Conservation (phyloP, 2,888 invertebrate genomes). For the Eugnorisma glareosa region DNA sequence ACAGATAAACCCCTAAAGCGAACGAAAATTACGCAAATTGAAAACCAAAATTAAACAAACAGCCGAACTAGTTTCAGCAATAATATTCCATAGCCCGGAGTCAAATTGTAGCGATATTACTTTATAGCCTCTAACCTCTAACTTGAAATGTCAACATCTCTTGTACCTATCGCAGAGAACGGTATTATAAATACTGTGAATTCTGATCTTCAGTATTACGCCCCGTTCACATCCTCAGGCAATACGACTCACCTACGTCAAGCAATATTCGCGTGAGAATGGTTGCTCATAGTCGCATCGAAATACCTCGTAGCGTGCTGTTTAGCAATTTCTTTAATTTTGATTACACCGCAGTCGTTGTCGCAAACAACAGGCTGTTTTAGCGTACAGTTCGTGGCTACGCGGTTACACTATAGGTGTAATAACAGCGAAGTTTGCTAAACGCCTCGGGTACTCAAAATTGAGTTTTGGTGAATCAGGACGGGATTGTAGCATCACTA, state of each 20-base stretch:
- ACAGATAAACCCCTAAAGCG: background rate
- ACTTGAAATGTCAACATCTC: constrained; percentile 28
- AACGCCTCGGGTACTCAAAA: constrained; percentile 8
- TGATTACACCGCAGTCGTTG: background rate
- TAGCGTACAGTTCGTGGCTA: background rate
- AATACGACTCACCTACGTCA: background rate
- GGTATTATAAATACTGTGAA: constrained; percentile 11
- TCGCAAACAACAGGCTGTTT: background rate
- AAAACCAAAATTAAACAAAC: constrained; percentile 22
- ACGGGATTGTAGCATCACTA: constrained; percentile 1
- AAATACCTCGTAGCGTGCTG: background rate
- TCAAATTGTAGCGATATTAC: constrained; percentile 21
- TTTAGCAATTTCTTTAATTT: background rate
- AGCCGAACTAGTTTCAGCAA: constrained; percentile 17
- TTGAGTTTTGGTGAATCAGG: constrained; percentile 27
- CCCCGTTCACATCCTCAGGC: background rate
- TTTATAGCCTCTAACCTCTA: constrained; percentile 2
- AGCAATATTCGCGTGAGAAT: background rate
- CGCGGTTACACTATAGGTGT: background rate
- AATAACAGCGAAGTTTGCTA: constrained; percentile 18
- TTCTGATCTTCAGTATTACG: constrained; percentile 6
- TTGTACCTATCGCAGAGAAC: constrained; percentile 23
- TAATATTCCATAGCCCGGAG: constrained; percentile 29
- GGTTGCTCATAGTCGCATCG: background rate
- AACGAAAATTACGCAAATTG: background rate